Conservation (phyloP, 1,140 invertebrate genomes). For the Epicauta chinensis region DNA sequence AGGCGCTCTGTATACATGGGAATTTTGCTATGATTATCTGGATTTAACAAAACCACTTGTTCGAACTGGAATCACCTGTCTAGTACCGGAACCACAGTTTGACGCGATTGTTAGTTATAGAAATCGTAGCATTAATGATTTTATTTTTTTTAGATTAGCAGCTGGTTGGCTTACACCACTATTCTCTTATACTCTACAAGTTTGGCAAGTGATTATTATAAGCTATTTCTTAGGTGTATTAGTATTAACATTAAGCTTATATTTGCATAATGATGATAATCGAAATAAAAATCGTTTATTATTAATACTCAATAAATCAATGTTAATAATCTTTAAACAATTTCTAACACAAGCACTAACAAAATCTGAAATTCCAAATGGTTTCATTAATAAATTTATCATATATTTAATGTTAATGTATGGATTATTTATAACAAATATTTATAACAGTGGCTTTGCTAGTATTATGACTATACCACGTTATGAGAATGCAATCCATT, state of each 20-base stretch:
- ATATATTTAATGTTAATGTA: constrained; percentile 3
- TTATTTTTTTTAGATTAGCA: constrained; percentile 25
- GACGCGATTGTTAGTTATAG: not conserved
- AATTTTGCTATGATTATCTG: constrained; percentile 47
- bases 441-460: constrained; percentile 49
- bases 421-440: constrained; percentile 4
- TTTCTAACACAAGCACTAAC: not conserved
- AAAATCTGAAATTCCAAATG: not conserved
- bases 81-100: constrained; percentile 51
- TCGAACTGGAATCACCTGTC: constrained; percentile 51
- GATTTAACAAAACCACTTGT: constrained; percentile 50
- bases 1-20: constrained; percentile 55
- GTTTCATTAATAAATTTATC: not conserved
- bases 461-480: constrained; percentile 51
- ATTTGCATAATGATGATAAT: not conserved
- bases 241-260: not conserved
- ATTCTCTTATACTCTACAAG: constrained; percentile 23
- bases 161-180: constrained; percentile 31
- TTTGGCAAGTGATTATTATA: constrained; percentile 25
- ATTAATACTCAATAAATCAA: not conserved
- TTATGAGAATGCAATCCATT: constrained; percentile 28
- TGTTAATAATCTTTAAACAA: not conserved
- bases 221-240: not conserved
- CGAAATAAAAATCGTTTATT: not conserved
- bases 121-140: no score